These are phyloP conservation scores for Pogonomyrmex barbatus DNA, from an alignment of 1,140 invertebrate species.

Conservation along the genomic window DNA sequence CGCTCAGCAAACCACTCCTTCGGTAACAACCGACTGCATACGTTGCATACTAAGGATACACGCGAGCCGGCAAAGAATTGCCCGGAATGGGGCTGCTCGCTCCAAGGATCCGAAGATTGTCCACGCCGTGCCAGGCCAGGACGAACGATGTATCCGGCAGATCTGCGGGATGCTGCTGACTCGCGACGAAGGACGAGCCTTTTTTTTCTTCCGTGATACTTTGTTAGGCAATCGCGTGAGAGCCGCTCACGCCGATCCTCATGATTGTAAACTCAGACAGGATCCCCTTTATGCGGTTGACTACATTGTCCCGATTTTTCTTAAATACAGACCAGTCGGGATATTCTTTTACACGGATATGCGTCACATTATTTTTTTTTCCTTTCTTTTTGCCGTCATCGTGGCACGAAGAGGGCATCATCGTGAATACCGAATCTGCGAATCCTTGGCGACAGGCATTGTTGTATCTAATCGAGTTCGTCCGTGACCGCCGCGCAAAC, in stretches of 20 bases:
- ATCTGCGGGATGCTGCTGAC: neutral
- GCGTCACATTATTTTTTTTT: neutral
- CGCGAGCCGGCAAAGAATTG: slow-evolving; percentile 83
- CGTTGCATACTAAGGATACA: slow-evolving; percentile 86
- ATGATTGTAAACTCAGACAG: slow-evolving; percentile 28
- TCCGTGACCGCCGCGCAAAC: slow-evolving; percentile 19
- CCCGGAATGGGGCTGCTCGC: slow-evolving; percentile 65
- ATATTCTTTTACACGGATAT: neutral
- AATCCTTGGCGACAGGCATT: neutral
- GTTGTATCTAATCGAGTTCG: neutral
- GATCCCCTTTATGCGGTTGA: slow-evolving; percentile 1
- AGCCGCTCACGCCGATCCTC: neutral
- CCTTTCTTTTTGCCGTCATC: neutral
- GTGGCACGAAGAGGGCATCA: neutral
- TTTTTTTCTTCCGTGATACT: slow-evolving; percentile 13
- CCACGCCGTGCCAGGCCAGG: slow-evolving; percentile 68
- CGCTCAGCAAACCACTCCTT: slow-evolving; percentile 86
- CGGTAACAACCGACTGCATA: slow-evolving; percentile 86
- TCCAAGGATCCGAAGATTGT: slow-evolving; percentile 42
- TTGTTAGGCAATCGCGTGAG: slow-evolving; percentile 14
- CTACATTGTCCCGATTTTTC: slow-evolving; percentile 27
- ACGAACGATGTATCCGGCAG: slow-evolving; percentile 15
- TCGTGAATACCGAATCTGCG: neutral
- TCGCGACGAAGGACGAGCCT: slow-evolving; percentile 34
- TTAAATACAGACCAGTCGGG: neutral